Evolutionary conservation across 2,113 vertebrate genomes (phyloP).

Genomic region (Elaphurus davidianus): DNA sequence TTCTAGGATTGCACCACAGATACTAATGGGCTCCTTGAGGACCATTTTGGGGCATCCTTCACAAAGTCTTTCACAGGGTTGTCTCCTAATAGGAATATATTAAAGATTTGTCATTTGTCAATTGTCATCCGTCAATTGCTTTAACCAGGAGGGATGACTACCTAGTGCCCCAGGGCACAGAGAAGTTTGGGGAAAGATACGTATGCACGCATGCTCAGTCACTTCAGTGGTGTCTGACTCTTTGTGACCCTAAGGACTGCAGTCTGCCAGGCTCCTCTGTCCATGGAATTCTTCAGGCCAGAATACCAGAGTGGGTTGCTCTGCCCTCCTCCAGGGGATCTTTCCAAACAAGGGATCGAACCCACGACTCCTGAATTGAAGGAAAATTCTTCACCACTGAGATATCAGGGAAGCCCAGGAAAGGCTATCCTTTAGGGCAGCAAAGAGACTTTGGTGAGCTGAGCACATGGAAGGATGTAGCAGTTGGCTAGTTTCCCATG

Average conservation of each 20-base stretch:
- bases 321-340: background rate
- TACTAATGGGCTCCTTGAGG: background rate
- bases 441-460: background rate
- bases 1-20: background rate
- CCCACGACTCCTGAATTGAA: background rate
- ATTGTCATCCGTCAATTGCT: background rate
- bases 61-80: background rate
- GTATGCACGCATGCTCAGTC: background rate
- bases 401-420: background rate
- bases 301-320: background rate
- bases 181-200: background rate
- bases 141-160: background rate
- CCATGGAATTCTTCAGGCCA: background rate
- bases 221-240: background rate
- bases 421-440: background rate
- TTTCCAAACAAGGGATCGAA: background rate
- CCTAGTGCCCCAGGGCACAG: background rate
- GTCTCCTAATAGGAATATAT: background rate
- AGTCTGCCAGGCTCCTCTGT: background rate
- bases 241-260: background rate
- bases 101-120: background rate
- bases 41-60: background rate
- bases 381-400: background rate
- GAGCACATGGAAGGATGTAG: background rate
- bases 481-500: background rate